Percentiles rank a stretch among this genome's conserved stretches.
Conservation (phyloP, 2,888 invertebrate species). For the Thecophora atra region DNA sequence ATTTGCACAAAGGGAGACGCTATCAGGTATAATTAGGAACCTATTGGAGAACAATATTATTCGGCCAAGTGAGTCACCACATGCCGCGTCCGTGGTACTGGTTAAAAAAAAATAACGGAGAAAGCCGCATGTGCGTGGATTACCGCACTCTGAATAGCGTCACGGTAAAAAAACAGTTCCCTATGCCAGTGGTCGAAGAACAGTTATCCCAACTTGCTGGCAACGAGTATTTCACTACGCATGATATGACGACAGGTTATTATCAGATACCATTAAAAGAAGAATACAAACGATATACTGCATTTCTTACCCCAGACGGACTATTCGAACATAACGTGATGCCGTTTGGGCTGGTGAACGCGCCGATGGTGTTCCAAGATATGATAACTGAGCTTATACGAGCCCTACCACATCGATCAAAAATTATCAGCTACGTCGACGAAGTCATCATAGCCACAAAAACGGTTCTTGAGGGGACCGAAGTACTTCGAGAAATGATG, state of each 20-base stretch:
- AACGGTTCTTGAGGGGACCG: constrained; percentile 7
- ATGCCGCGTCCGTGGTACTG: too few relatives aligned
- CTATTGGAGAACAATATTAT: too few relatives aligned
- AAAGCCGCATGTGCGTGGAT: neutral
- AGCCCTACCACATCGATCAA: constrained; percentile 3
- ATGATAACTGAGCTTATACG: constrained; percentile 44
- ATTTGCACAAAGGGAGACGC: too few relatives aligned
- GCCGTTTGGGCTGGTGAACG: constrained; percentile 57
- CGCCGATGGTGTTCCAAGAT: constrained; percentile 53
- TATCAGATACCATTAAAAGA: constrained; percentile 32
- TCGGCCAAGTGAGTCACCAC: too few relatives aligned
- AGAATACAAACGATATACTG: constrained; percentile 52
- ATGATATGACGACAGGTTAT: too few relatives aligned
- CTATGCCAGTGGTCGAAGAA: constrained; percentile 16
- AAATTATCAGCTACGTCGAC: constrained; percentile 32
- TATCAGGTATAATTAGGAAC: too few relatives aligned
- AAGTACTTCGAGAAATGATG: constrained; percentile 32
- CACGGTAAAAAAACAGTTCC: constrained; percentile 16
- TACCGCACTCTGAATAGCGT: neutral
- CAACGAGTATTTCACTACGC: neutral
- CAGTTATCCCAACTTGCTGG: constrained; percentile 9
- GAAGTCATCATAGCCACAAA: constrained; percentile 33
- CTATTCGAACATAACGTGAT: constrained; percentile 52
- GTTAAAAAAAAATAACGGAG: neutral
- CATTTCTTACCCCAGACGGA: constrained; percentile 48